phyloP scores from a whole-genome alignment of 2,888 invertebrate species.

The Heliconius ethilla region DNA sequence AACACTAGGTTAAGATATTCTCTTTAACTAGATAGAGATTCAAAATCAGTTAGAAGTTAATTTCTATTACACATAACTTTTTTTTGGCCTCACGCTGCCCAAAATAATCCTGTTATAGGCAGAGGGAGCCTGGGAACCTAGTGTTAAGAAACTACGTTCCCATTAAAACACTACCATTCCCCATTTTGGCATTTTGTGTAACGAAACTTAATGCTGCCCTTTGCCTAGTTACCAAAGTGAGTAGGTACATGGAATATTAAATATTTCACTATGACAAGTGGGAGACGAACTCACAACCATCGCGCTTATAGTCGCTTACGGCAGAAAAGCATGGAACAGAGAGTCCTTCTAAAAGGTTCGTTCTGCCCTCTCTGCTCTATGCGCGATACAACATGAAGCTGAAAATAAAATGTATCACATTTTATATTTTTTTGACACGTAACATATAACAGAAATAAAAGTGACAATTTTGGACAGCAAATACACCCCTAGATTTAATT shows the following conservation, averaged over 20 bases:
- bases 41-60: too few relatives aligned
- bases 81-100: not conserved
- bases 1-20: too few relatives aligned
- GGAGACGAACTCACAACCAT: not conserved
- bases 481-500: constrained; percentile 65
- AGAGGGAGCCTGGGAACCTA: not conserved
- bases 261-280: not conserved
- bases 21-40: too few relatives aligned
- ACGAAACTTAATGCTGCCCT: too few relatives aligned
- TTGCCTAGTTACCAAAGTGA: not conserved
- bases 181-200: too few relatives aligned
- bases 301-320: not conserved
- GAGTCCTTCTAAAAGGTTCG: not conserved
- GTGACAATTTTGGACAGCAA: constrained; percentile 58
- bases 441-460: constrained; percentile 41
- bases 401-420: not conserved
- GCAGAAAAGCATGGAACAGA: not conserved
- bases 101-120: not conserved
- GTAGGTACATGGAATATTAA: too few relatives aligned
- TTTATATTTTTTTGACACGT: constrained; percentile 23
- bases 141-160: not conserved
- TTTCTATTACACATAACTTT: not conserved
- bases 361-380: not conserved
- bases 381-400: not conserved
- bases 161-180: too few relatives aligned